Conservation (phyloP, 2,113 vertebrate species). For the Ceyx margarethae region DNA sequence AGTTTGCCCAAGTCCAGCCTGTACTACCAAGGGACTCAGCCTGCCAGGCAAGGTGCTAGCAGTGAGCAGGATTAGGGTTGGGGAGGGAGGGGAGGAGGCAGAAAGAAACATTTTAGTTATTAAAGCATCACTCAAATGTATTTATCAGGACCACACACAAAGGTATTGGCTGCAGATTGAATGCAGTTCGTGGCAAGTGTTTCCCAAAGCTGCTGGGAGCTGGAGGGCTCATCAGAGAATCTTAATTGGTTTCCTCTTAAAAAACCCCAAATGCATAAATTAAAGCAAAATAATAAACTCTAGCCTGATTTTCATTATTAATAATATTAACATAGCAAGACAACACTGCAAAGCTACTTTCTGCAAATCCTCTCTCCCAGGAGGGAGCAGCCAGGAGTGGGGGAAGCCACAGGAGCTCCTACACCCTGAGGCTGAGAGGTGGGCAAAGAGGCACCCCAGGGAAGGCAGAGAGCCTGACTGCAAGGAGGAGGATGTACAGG, state of each 20-base stretch:
- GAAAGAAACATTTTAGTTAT: neutral
- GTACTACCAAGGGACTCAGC: neutral
- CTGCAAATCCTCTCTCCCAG: neutral
- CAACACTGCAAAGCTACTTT: neutral
- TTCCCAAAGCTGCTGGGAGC: neutral
- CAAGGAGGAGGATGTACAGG: neutral
- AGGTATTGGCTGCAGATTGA: neutral
- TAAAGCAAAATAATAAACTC: conserved; percentile 15
- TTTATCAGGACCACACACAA: conserved; percentile 50
- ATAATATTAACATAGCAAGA: neutral
- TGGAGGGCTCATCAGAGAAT: conserved; percentile 51
- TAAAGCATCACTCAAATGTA: conserved; percentile 3
- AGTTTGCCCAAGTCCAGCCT: neutral
- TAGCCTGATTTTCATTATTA: neutral
- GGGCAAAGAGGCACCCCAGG: neutral
- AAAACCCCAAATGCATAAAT: conserved; percentile 37
- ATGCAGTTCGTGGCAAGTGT: neutral
- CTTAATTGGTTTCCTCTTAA: conserved; percentile 55
- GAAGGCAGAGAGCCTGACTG: neutral
- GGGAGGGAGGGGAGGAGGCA: neutral
- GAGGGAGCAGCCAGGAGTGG: neutral
- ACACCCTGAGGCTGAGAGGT: fast-evolving
- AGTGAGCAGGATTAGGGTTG: neutral
- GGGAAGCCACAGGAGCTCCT: neutral
- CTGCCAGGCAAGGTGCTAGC: neutral